These are phyloP conservation scores for Myiozetetes cayanensis DNA, from an alignment of 2,113 vertebrate species.

Conservation along the genomic window DNA sequence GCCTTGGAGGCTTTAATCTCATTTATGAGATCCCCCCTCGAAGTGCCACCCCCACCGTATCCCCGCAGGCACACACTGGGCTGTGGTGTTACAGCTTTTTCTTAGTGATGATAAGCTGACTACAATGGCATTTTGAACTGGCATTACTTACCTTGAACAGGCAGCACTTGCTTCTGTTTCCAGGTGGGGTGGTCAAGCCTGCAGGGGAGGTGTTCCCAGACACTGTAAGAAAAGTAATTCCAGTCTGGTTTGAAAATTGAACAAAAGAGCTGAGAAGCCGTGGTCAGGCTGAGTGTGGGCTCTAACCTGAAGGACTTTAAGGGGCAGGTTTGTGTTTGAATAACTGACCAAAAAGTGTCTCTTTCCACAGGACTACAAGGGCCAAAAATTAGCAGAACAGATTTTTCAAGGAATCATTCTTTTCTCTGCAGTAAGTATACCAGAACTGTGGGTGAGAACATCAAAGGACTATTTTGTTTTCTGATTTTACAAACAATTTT, in stretches of 20 bases:
- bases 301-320: neutral
- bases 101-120: neutral
- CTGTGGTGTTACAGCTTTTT: neutral
- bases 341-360: neutral
- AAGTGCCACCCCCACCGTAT: fast-evolving
- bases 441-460: neutral
- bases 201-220: neutral
- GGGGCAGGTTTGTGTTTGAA: neutral
- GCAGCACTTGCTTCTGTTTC: neutral
- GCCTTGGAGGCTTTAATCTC: neutral
- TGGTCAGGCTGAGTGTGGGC: neutral
- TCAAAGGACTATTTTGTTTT: neutral
- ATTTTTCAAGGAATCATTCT: conserved; percentile 97
- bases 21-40: neutral
- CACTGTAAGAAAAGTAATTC: neutral
- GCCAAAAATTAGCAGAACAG: conserved; percentile 96
- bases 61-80: neutral
- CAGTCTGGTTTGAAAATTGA: neutral
- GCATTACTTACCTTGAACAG: neutral
- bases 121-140: neutral
- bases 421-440: conserved; percentile 88
- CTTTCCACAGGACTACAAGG: conserved; percentile 89
- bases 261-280: neutral
- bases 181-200: neutral
- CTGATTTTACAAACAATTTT: neutral